Evolutionary conservation across 2,113 vertebrate genomes (phyloP).

Genomic region (Siniperca knerii): DNA sequence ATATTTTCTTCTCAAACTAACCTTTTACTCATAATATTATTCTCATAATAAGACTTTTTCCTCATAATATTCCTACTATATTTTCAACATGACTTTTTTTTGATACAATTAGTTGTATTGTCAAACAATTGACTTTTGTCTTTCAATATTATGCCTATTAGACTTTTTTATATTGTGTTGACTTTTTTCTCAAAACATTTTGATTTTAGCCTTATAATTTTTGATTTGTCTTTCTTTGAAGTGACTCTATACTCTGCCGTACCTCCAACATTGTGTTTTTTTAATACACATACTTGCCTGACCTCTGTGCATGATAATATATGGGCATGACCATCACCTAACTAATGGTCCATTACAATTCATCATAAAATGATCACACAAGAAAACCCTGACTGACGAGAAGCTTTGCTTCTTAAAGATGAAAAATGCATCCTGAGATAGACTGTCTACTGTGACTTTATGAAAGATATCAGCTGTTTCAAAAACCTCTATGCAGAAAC

Average conservation of each 20-base stretch:
- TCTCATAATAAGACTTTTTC: too few relatives aligned
- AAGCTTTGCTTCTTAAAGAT: background rate
- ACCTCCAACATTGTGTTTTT: background rate
- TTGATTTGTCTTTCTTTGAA: background rate
- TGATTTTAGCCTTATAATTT: background rate
- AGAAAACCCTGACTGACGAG: background rate
- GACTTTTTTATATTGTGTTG: background rate
- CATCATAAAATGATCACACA: background rate
- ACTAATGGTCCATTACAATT: background rate
- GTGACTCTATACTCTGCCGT: too few relatives aligned
- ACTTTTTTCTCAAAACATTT: background rate
- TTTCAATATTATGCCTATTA: too few relatives aligned
- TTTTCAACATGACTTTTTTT: too few relatives aligned
- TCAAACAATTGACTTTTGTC: too few relatives aligned
- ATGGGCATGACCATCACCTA: background rate
- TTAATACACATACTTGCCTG: background rate
- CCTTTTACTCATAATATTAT: too few relatives aligned
- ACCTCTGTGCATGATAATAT: background rate
- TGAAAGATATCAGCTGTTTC: background rate
- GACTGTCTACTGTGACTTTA: background rate
- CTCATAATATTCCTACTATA: too few relatives aligned
- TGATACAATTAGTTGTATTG: too few relatives aligned
- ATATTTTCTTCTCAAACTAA: too few relatives aligned
- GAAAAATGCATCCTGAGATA: background rate
- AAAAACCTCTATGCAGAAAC: background rate